phyloP scores from a whole-genome alignment of 2,113 vertebrate species.

The Crypturellus undulatus region DNA sequence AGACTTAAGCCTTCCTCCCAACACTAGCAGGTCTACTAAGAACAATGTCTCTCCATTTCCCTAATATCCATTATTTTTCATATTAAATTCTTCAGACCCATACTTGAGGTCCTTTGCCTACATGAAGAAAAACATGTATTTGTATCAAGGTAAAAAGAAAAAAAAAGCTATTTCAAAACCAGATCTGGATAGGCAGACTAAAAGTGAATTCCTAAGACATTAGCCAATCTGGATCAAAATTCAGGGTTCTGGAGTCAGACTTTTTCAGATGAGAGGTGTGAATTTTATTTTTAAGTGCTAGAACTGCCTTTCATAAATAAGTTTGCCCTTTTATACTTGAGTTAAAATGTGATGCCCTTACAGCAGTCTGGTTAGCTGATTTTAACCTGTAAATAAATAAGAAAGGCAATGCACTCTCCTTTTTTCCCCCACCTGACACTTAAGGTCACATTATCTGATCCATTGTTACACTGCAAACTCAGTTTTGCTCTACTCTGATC shows the following conservation, averaged over 20 bases:
- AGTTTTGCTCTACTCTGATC: neutral
- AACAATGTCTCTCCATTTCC: neutral
- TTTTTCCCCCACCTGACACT: neutral
- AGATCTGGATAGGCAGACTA: neutral
- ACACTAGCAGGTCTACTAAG: neutral
- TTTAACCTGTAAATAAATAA: neutral
- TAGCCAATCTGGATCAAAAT: neutral
- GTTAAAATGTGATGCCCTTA: neutral
- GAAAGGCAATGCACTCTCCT: neutral
- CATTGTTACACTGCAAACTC: neutral
- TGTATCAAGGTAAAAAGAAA: neutral
- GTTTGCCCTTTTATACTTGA: slow-evolving; percentile 8
- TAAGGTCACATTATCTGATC: neutral
- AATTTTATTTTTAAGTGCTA: slow-evolving; percentile 38
- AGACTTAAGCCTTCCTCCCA: neutral
- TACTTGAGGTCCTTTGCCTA: accelerated
- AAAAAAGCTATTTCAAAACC: neutral
- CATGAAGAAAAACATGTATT: neutral
- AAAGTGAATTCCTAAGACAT: neutral
- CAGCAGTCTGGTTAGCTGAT: neutral
- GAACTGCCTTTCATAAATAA: neutral
- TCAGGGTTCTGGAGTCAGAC: neutral
- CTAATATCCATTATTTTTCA: neutral
- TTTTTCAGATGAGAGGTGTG: neutral
- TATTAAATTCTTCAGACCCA: neutral